Conservation (phyloP, 92 coral and sea anemone genomes). For the Blastomussa wellsi region DNA sequence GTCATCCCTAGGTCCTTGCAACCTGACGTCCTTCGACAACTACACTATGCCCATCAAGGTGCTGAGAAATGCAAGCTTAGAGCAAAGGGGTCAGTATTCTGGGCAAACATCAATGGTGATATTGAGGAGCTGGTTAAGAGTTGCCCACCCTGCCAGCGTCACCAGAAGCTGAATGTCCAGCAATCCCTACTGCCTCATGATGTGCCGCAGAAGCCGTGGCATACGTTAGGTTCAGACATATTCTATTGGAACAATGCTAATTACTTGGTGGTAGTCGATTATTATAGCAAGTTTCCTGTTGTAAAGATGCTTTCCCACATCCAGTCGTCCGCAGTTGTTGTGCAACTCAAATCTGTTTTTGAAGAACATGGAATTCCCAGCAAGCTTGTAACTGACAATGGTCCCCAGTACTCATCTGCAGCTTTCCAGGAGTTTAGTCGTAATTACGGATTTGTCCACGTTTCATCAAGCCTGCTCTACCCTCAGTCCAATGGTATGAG, state of each 20-base stretch:
- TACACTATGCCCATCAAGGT: no score
- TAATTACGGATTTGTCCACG: conserved; percentile 57
- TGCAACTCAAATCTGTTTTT: conserved; percentile 57
- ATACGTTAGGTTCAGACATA: conserved; percentile 49
- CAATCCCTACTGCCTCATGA: no score
- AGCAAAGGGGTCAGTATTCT: no score
- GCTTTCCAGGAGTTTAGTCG: conserved; percentile 66
- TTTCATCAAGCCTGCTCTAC: conserved; percentile 58
- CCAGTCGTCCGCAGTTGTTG: conserved; percentile 51
- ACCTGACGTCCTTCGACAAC: no score
- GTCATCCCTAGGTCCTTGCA: no score
- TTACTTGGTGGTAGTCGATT: no score
- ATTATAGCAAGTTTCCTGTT: conserved; percentile 68
- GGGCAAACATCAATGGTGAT: no score
- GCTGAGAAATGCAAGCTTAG: no score
- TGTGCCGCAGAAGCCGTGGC: no score
- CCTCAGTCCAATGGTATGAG: conserved; percentile 62
- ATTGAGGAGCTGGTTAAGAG: no score
- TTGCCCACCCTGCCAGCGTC: no score
- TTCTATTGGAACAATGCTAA: conserved; percentile 63
- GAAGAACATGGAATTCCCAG: conserved; percentile 64
- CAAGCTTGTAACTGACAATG: conserved; percentile 48
- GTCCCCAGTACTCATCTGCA: conserved; percentile 65
- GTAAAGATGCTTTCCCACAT: conserved; percentile 54
- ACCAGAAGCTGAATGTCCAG: no score